Evolutionary conservation across 1,140 invertebrate species (phyloP).

Genomic region (Drosophila tani): DNA sequence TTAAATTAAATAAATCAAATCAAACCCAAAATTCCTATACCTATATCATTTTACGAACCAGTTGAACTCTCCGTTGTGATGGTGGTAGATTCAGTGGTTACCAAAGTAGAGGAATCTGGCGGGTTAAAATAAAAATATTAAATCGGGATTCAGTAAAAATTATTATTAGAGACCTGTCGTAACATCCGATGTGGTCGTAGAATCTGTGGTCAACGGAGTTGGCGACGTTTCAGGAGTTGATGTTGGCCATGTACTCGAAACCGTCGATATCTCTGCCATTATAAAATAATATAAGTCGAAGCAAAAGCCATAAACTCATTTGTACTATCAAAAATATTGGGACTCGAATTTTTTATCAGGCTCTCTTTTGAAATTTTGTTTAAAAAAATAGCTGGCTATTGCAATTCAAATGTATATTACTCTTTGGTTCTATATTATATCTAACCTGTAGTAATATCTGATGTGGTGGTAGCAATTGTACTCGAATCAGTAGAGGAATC

Average conservation of each 20-base stretch:
- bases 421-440: not conserved
- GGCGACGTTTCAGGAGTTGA: too few species aligned
- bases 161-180: not conserved
- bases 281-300: not conserved
- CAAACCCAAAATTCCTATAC: not conserved
- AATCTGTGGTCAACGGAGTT: not conserved
- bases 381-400: too few species aligned
- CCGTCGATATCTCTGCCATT: slow-evolving; percentile 1
- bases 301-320: not conserved
- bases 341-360: too few species aligned
- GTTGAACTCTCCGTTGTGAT: not conserved
- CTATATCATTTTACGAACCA: not conserved
- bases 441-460: not conserved
- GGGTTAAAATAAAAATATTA: too few species aligned
- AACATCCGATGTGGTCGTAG: not conserved
- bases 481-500: not conserved
- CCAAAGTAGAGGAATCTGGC: too few species aligned
- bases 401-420: too few species aligned
- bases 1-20: not conserved
- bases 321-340: not conserved
- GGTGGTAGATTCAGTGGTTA: too few species aligned
- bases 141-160: too few species aligned
- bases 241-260: not conserved
- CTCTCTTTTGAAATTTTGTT: too few species aligned
- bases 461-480: not conserved